A percentile compares a stretch with the other conserved stretches of the same genome.
Conservation (phyloP, 2,888 invertebrate species). For the Plutella xylostella region DNA sequence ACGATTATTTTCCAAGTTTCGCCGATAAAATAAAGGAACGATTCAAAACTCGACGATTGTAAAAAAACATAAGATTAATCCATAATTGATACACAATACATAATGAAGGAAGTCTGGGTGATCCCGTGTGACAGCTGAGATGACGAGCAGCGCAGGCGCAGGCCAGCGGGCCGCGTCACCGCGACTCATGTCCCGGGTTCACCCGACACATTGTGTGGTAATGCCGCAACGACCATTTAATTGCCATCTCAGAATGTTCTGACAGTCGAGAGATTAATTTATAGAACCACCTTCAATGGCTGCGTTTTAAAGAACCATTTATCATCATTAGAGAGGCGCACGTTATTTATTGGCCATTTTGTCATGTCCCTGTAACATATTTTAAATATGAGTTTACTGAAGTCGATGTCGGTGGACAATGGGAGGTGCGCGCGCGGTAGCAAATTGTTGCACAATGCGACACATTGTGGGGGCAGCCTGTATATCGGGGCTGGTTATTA, state of each 20-base stretch:
- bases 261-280: conserved; percentile 58
- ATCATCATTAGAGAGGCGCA: conserved; percentile 50
- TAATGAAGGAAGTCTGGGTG: too few relatives aligned
- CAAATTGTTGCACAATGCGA: too few relatives aligned
- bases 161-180: conserved; percentile 20
- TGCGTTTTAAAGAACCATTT: conserved; percentile 46
- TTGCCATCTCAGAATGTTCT: conserved; percentile 56
- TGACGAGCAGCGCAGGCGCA: neutral
- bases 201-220: conserved; percentile 65
- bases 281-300: conserved; percentile 55
- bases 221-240: conserved; percentile 54
- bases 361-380: neutral
- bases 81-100: too few relatives aligned
- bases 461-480: too few relatives aligned
- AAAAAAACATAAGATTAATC: too few relatives aligned
- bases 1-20: too few relatives aligned
- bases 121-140: neutral
- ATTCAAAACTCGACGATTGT: too few relatives aligned
- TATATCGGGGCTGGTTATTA: too few relatives aligned
- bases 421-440: too few relatives aligned
- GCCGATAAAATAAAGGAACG: too few relatives aligned
- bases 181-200: conserved; percentile 61
- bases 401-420: too few relatives aligned
- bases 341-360: conserved; percentile 5
- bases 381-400: neutral